Conservation (phyloP, 1,140 invertebrate genomes). For the Eulimnadia texana region DNA sequence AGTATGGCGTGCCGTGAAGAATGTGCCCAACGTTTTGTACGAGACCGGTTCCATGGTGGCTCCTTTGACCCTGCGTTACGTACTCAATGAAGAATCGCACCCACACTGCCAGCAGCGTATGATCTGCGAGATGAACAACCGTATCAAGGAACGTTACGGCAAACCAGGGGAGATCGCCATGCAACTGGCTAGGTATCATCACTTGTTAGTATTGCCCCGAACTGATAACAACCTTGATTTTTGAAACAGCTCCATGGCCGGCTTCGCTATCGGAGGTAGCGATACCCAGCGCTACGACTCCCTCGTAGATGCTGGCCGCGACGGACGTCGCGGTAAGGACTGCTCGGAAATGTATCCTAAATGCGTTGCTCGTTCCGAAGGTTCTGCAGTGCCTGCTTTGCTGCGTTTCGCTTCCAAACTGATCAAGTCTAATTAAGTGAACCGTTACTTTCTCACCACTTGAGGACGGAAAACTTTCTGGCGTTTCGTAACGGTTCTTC, state of each 20-base stretch:
- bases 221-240: too few species aligned
- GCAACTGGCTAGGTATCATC: constrained; percentile 15
- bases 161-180: constrained; percentile 17
- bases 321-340: constrained; percentile 65
- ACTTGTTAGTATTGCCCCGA: too few species aligned
- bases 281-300: constrained; percentile 34
- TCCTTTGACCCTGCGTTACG: constrained; percentile 16
- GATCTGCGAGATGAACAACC: constrained; percentile 15
- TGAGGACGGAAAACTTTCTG: background rate
- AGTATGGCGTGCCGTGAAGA: constrained; percentile 11
- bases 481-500: too few species aligned
- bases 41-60: constrained; percentile 15
- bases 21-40: constrained; percentile 15
- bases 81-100: constrained; percentile 16
- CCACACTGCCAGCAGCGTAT: constrained; percentile 16
- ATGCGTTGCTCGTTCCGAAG: constrained; percentile 11
- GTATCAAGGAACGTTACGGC: constrained; percentile 14
- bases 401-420: constrained; percentile 12
- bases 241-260: constrained; percentile 14
- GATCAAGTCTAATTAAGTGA: constrained; percentile 1
- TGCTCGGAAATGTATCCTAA: constrained; percentile 54
- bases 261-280: constrained; percentile 15
- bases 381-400: constrained; percentile 12
- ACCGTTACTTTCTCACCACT: background rate
- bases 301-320: constrained; percentile 64